Percentiles rank a stretch among this genome's conserved stretches.
Evolutionary conservation across 1,140 invertebrate genomes (phyloP).

Genomic region (Drosophila yakuba): DNA sequence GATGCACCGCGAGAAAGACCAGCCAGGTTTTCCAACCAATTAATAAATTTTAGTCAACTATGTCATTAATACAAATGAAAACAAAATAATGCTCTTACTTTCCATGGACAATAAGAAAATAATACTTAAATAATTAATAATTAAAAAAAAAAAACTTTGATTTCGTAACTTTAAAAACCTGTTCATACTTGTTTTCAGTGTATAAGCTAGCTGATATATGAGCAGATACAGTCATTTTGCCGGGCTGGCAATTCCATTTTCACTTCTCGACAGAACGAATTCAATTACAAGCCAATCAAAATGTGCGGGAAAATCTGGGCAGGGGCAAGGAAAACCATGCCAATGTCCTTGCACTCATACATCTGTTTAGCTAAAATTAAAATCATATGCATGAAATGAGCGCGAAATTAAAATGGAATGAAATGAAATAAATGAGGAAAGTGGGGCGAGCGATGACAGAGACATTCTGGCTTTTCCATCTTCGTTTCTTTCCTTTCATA

Average conservation of each 20-base stretch:
- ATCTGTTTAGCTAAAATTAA: constrained; percentile 72
- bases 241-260: constrained; percentile 54
- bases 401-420: constrained; percentile 80
- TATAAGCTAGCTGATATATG: constrained; percentile 14
- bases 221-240: constrained; percentile 45
- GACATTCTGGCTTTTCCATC: constrained; percentile 23
- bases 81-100: too few relatives aligned
- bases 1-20: background rate
- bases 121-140: too few relatives aligned
- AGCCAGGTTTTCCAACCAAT: too few relatives aligned
- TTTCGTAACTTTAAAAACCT: background rate
- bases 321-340: constrained; percentile 1
- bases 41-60: too few relatives aligned
- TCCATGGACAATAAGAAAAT: too few relatives aligned
- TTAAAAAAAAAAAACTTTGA: too few relatives aligned
- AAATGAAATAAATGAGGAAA: constrained; percentile 71
- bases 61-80: too few relatives aligned
- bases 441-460: background rate
- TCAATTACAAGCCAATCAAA: constrained; percentile 72
- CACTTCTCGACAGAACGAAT: constrained; percentile 59
- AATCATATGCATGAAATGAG: constrained; percentile 83
- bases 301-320: constrained; percentile 35
- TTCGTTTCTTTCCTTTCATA: background rate
- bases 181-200: background rate
- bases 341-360: constrained; percentile 12